Percentiles rank a stretch among this genome's conserved stretches.
phyloP scores from a whole-genome alignment of 2,797 vertebrate genomes.

The Urocyon cinereoargenteus region DNA sequence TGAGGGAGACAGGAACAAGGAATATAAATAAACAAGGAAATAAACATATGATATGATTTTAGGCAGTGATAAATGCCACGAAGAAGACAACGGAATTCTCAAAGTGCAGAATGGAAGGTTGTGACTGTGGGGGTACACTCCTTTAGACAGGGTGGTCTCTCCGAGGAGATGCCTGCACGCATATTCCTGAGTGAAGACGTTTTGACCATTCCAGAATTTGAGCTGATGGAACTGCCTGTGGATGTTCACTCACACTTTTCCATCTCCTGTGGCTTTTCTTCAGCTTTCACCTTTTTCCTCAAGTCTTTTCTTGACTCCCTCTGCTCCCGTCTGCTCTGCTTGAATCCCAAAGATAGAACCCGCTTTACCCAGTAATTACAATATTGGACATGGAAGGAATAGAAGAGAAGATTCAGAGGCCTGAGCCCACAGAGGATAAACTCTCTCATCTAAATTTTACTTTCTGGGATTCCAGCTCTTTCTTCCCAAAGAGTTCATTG shows the following conservation, averaged over 20 bases:
- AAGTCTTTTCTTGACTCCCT: background rate
- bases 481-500: background rate
- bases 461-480: background rate
- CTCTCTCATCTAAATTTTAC: background rate
- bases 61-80: background rate
- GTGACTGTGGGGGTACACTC: fast-evolving
- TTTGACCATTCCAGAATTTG: fast-evolving
- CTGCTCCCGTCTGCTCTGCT: background rate
- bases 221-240: fast-evolving
- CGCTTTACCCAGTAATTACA: background rate
- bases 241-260: fast-evolving
- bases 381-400: background rate
- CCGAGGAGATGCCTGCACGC: background rate
- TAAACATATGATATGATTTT: background rate
- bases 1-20: background rate
- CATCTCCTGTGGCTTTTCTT: background rate
- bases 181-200: fast-evolving
- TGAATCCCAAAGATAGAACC: background rate
- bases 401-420: background rate
- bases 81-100: background rate
- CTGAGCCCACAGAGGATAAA: background rate
- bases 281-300: background rate
- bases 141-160: background rate
- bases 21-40: background rate
- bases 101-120: background rate